These are phyloP conservation scores for Trissonchulus latispiculum DNA, from an alignment of 2,888 invertebrate species.

Conservation along the genomic window DNA sequence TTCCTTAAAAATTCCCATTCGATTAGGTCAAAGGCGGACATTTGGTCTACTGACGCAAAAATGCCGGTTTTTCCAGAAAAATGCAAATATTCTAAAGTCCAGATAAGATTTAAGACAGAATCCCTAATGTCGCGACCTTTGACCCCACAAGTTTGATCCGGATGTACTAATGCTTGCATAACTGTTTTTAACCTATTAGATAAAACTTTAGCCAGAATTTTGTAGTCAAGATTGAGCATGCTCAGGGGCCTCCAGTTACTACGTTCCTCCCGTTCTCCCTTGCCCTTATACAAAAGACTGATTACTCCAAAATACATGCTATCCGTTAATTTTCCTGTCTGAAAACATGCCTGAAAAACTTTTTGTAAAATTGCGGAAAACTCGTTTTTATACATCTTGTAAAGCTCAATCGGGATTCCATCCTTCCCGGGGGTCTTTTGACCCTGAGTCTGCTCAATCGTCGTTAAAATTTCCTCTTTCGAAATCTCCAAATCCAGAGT, in stretches of 20 bases:
- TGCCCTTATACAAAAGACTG: background rate
- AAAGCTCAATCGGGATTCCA: slow-evolving; percentile 1
- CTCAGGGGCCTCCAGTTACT: slow-evolving; percentile 6
- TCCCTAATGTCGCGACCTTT: background rate
- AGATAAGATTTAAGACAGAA: background rate
- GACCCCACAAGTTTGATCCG: background rate
- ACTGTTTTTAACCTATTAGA: background rate
- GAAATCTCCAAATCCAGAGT: background rate
- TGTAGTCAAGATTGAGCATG: slow-evolving; percentile 7
- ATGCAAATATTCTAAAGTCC: background rate
- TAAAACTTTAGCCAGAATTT: slow-evolving; percentile 1
- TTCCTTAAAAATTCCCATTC: no score
- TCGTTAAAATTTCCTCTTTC: background rate
- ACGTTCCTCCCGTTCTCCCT: background rate
- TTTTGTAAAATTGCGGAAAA: background rate
- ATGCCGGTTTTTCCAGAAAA: background rate
- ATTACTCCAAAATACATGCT: background rate
- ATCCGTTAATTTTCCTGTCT: background rate
- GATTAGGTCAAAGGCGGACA: background rate
- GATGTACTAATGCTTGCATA: background rate
- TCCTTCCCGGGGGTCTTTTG: background rate
- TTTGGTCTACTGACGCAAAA: background rate
- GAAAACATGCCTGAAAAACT: background rate
- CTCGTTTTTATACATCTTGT: background rate
- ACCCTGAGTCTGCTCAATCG: background rate